phyloP scores from a whole-genome alignment of 2,113 vertebrate species.

The Campylomormyrus numenius region DNA sequence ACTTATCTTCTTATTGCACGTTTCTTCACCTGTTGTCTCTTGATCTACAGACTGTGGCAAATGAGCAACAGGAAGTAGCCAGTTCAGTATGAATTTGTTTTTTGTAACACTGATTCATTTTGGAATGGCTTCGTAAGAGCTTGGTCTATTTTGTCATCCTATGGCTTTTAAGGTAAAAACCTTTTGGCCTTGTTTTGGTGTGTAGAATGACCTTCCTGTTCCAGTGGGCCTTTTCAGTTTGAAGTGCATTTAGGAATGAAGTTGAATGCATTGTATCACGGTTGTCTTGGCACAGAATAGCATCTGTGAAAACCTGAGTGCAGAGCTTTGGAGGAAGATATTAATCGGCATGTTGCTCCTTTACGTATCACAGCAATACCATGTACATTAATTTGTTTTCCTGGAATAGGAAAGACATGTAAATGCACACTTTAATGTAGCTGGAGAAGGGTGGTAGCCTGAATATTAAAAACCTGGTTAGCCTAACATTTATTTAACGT shows the following conservation, averaged over 20 bases:
- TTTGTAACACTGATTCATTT: not conserved
- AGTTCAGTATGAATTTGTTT: not conserved
- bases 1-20: not conserved
- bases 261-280: not conserved
- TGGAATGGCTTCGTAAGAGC: not conserved
- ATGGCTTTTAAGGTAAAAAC: not conserved
- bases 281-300: constrained; percentile 1
- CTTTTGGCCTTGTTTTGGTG: not conserved
- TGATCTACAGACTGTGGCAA: not conserved
- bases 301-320: not conserved
- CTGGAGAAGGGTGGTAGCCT: not conserved
- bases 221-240: not conserved
- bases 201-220: not conserved
- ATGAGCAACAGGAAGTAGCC: not conserved
- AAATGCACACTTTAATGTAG: not conserved
- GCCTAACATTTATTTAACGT: not conserved
- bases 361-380: not conserved
- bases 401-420: not conserved
- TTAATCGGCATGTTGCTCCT: not conserved
- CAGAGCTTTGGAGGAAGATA: not conserved
- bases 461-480: not conserved
- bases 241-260: not conserved
- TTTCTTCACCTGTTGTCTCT: not conserved
- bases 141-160: not conserved
- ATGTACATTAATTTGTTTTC: not conserved